phyloP scores from a whole-genome alignment of 2,888 invertebrate species.

The Scaptomyza flava region DNA sequence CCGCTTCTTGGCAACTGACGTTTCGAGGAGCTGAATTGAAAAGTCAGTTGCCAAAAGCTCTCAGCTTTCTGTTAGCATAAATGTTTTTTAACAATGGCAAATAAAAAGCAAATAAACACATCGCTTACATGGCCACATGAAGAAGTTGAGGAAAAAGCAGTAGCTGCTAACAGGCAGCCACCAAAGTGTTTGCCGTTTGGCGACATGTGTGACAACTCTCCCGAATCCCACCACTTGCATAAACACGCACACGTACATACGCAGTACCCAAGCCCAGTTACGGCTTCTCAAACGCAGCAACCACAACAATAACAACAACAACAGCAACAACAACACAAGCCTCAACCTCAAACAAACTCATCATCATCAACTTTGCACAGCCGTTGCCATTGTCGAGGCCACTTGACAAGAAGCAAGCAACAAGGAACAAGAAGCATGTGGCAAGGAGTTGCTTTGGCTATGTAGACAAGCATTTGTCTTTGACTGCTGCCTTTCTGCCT shows the following conservation, averaged over 20 bases:
- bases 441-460: conserved; percentile 19
- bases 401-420: conserved; percentile 43
- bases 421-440: conserved; percentile 20
- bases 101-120: conserved; percentile 75
- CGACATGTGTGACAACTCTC: conserved; percentile 55
- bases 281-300: conserved; percentile 1
- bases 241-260: not conserved
- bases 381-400: conserved; percentile 54
- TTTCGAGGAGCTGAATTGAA: conserved; percentile 40
- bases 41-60: conserved; percentile 65
- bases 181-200: conserved; percentile 59
- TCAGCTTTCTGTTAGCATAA: conserved; percentile 36
- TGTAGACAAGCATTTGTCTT: conserved; percentile 66
- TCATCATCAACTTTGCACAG: conserved; percentile 53
- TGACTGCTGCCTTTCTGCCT: conserved; percentile 13
- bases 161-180: conserved; percentile 4
- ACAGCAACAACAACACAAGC: conserved; percentile 15
- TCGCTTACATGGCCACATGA: conserved; percentile 47
- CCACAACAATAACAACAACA: conserved; percentile 8
- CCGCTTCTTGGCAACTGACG: conserved; percentile 48
- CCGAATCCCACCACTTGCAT: not conserved
- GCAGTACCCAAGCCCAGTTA: not conserved
- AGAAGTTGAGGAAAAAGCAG: not conserved
- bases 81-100: conserved; percentile 56
- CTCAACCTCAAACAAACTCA: conserved; percentile 52